These are phyloP conservation scores for Leptarthrus brevirostris DNA, from an alignment of 2,888 invertebrate species.

Conservation along the genomic window DNA sequence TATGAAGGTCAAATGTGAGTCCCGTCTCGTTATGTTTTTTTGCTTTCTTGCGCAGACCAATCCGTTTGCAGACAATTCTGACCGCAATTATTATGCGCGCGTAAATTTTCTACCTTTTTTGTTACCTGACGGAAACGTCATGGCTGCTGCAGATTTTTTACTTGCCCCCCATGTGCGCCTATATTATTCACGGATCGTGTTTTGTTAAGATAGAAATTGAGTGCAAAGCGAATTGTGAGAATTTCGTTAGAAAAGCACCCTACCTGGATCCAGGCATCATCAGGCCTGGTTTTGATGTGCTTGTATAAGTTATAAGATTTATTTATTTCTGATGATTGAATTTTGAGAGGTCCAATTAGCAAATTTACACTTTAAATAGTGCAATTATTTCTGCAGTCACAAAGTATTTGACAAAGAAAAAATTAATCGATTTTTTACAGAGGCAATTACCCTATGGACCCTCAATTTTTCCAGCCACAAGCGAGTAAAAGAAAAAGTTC, in stretches of 20 bases:
- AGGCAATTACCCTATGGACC: too few relatives aligned
- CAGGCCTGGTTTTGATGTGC: background rate
- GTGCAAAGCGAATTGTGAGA: background rate
- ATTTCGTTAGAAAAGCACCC: background rate
- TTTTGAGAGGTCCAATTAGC: too few relatives aligned
- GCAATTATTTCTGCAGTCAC: too few relatives aligned
- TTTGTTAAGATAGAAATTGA: background rate
- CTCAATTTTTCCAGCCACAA: too few relatives aligned
- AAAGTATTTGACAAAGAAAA: too few relatives aligned
- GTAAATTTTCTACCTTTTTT: slow-evolving; percentile 12
- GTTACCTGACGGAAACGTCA: slow-evolving; percentile 22
- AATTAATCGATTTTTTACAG: background rate
- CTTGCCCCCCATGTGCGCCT: background rate
- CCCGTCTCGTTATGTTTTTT: background rate
- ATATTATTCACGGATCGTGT: background rate
- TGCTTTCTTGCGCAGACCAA: background rate
- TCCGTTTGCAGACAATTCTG: slow-evolving; percentile 21
- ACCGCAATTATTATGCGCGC: slow-evolving; percentile 17
- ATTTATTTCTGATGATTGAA: too few relatives aligned
- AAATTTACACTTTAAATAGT: too few relatives aligned
- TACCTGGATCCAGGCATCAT: background rate
- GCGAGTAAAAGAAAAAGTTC: background rate
- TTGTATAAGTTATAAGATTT: too few relatives aligned
- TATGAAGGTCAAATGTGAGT: slow-evolving; percentile 37
- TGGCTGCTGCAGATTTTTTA: background rate